Percentiles rank a stretch among this genome's conserved stretches.
These are phyloP conservation scores for Gymnothorax reevesii DNA, from an alignment of 2,797 vertebrate species.

Conservation along the genomic window DNA sequence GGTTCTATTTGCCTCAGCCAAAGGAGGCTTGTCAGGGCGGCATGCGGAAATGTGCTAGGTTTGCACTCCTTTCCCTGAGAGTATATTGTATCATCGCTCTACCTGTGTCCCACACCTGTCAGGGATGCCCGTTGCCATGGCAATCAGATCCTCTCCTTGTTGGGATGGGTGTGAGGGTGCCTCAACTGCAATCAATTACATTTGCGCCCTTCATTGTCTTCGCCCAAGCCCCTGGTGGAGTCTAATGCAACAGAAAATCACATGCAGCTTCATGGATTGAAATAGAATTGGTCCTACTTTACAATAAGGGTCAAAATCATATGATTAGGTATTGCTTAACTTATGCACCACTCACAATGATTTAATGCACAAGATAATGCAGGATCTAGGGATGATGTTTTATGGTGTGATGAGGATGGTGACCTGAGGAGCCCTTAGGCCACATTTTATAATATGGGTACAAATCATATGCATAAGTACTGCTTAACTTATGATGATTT, in stretches of 20 bases:
- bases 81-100: slow-evolving; percentile 35
- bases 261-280: background rate
- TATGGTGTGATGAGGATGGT: too few relatives aligned
- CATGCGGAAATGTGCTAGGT: background rate
- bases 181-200: too few relatives aligned
- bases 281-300: background rate
- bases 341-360: too few relatives aligned
- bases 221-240: background rate
- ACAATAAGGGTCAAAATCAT: too few relatives aligned
- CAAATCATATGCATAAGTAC: too few relatives aligned
- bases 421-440: too few relatives aligned
- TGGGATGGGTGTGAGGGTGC: slow-evolving; percentile 29
- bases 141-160: slow-evolving; percentile 64
- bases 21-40: background rate
- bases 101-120: slow-evolving; percentile 76
- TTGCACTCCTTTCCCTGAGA: background rate
- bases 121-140: slow-evolving; percentile 79
- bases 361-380: too few relatives aligned
- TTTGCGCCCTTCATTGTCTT: background rate
- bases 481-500: too few relatives aligned
- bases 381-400: too few relatives aligned
- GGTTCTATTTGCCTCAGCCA: background rate
- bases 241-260: background rate
- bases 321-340: too few relatives aligned
- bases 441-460: too few relatives aligned